Evolutionary conservation across 2,113 vertebrate genomes (phyloP).

Genomic region (Ceyx cyanopectus): DNA sequence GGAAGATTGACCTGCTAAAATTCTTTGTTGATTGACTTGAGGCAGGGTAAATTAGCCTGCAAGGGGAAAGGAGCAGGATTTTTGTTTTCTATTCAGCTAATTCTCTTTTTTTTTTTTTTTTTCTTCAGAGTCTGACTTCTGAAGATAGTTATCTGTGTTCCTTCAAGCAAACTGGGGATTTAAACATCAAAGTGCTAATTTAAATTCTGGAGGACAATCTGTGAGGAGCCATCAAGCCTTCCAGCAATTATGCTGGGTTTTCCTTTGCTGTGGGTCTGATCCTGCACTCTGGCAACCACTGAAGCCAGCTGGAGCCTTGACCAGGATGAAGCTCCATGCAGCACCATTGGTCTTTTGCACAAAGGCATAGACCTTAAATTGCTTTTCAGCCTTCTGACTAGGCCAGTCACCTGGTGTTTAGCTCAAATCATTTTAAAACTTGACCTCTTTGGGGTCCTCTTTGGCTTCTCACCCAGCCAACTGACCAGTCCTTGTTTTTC

Average conservation of each 20-base stretch:
- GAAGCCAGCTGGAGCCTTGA: neutral
- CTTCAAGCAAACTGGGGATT: constrained; percentile 14
- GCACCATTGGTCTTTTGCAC: neutral
- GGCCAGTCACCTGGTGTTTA: neutral
- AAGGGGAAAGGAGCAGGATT: neutral
- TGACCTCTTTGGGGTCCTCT: neutral
- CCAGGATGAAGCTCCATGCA: neutral
- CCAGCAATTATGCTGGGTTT: neutral
- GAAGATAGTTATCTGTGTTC: neutral
- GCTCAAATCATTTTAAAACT: neutral
- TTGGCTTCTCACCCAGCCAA: neutral
- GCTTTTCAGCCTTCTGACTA: neutral
- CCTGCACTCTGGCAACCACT: neutral
- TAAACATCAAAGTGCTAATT: constrained; percentile 25
- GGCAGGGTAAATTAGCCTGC: neutral
- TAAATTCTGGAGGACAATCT: neutral
- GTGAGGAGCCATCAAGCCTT: neutral
- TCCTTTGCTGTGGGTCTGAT: neutral
- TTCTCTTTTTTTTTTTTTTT: neutral
- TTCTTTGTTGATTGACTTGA: neutral
- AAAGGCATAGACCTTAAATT: neutral
- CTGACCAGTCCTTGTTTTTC: neutral
- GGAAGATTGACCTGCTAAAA: neutral
- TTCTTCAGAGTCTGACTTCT: neutral
- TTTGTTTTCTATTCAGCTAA: neutral